A percentile compares a stretch with the other conserved stretches of the same genome.
These are phyloP conservation scores for Actinemys pallida DNA, from an alignment of 2,113 vertebrate species.

Conservation along the genomic window DNA sequence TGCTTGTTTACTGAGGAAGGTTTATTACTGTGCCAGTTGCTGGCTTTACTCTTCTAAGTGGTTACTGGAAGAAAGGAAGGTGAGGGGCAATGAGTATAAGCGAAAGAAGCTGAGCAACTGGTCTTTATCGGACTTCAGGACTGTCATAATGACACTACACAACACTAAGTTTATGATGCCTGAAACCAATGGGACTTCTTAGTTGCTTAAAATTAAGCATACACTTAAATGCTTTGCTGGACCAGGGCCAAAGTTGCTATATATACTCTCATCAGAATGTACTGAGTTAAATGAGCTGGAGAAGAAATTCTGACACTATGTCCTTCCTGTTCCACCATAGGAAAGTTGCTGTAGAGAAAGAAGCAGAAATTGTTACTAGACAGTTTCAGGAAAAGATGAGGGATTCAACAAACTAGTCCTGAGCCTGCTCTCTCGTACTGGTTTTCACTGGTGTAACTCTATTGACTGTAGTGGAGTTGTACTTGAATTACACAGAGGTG, in stretches of 20 bases:
- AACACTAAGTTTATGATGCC: background rate
- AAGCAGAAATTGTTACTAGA: background rate
- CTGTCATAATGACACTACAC: background rate
- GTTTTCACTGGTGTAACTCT: background rate
- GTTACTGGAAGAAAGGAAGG: background rate
- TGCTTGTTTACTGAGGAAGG: background rate
- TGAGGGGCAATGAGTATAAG: background rate
- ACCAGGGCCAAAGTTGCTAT: background rate
- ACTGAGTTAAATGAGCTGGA: background rate
- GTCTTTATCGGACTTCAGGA: background rate
- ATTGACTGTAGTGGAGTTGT: background rate
- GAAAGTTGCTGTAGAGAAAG: background rate
- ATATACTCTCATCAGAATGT: background rate
- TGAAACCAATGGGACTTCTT: background rate
- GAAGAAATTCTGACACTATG: background rate
- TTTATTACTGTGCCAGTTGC: conserved; percentile 41
- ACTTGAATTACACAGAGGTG: background rate
- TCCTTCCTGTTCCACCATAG: background rate
- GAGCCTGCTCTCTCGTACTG: background rate
- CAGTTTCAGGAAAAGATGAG: no score
- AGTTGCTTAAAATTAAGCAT: background rate
- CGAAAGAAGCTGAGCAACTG: conserved; percentile 9
- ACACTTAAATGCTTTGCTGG: background rate
- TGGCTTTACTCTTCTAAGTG: conserved; percentile 12
- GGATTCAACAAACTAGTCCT: no score